phyloP scores from a whole-genome alignment of 1,140 invertebrate species.

The Pinna nobilis region DNA sequence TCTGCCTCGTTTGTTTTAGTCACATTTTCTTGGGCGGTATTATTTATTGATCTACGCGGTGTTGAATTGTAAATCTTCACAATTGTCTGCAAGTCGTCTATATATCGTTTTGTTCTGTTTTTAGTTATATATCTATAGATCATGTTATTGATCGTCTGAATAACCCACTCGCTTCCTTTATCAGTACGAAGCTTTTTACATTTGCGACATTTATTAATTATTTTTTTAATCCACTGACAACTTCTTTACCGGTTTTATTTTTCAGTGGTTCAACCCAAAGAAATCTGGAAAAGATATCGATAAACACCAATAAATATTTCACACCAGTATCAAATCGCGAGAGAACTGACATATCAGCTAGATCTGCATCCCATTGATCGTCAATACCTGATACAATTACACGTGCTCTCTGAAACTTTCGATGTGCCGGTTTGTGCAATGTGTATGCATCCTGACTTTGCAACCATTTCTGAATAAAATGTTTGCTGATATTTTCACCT shows the following conservation, averaged over 20 bases:
- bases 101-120: conserved; percentile 5
- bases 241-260: conserved; percentile 20
- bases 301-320: conserved; percentile 8
- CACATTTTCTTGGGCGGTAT: conserved; percentile 23
- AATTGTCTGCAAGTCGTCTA: conserved; percentile 25
- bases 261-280: conserved; percentile 13
- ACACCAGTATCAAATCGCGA: neutral
- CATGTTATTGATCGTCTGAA: conserved; percentile 30
- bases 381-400: conserved; percentile 26
- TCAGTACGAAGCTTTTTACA: conserved; percentile 25
- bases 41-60: conserved; percentile 30
- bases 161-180: conserved; percentile 25
- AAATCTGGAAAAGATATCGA: conserved; percentile 15
- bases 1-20: conserved; percentile 45
- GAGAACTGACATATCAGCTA: conserved; percentile 10
- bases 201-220: conserved; percentile 2
- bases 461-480: conserved; percentile 28
- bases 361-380: conserved; percentile 29
- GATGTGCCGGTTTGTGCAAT: conserved; percentile 11
- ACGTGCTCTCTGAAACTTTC: neutral
- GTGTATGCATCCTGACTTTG: conserved; percentile 20
- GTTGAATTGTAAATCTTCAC: conserved; percentile 25
- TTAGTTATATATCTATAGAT: conserved; percentile 24
- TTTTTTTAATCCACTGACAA: conserved; percentile 38
- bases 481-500: conserved; percentile 24